Evolutionary conservation across 2,113 vertebrate species (phyloP).

Genomic region (Perccottus glenii): DNA sequence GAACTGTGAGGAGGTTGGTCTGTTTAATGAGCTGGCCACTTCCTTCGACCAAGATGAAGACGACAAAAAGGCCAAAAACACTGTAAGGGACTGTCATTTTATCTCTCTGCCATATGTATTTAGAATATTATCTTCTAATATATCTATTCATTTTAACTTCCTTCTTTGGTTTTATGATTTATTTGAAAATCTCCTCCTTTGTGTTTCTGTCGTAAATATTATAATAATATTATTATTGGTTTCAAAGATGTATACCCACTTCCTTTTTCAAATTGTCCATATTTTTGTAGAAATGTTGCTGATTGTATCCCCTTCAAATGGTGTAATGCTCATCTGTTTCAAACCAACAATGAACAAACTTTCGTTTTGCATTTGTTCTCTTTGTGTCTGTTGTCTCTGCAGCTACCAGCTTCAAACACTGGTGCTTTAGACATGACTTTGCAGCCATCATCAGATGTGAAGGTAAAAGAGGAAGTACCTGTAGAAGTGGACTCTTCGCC

Average conservation of each 20-base stretch:
- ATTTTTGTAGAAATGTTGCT: no score
- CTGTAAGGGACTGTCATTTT: conserved; percentile 64
- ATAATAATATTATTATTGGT: no score
- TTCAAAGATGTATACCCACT: no score
- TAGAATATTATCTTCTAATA: not conserved
- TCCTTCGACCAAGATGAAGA: conserved; percentile 97
- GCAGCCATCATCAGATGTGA: conserved; percentile 87
- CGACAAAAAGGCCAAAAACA: conserved; percentile 84
- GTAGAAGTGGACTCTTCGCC: conserved; percentile 93
- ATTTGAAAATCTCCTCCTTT: no score
- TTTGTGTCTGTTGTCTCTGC: conserved; percentile 1
- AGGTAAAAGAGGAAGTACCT: conserved; percentile 90
- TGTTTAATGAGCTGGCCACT: conserved; percentile 94
- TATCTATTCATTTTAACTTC: not conserved
- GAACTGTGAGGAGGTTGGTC: conserved; percentile 97
- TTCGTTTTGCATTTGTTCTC: conserved; percentile 3
- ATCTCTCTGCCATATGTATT: no score
- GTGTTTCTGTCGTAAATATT: no score
- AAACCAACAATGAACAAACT: not conserved
- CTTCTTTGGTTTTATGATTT: not conserved
- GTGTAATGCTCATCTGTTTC: not conserved
- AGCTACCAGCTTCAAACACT: conserved; percentile 73
- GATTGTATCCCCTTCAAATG: not conserved
- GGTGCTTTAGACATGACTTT: conserved; percentile 92
- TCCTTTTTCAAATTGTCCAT: conserved; percentile 19